A percentile compares a stretch with the other conserved stretches of the same genome.
These are phyloP conservation scores for Melieria omissa DNA, from an alignment of 2,888 invertebrate genomes.

Conservation along the genomic window DNA sequence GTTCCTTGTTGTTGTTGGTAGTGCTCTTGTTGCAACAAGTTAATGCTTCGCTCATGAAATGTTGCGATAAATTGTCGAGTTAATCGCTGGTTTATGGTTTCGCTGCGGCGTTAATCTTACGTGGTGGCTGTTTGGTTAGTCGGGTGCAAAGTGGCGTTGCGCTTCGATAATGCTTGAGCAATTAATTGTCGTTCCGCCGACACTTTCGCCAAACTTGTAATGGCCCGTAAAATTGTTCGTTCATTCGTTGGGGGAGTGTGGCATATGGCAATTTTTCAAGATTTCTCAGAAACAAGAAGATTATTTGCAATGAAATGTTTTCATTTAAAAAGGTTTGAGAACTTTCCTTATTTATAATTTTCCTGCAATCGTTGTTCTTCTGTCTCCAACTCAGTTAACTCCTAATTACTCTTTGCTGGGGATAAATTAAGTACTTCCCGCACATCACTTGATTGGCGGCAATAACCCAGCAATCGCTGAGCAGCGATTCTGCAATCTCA, in stretches of 20 bases:
- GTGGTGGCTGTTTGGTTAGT: not conserved
- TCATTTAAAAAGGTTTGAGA: not conserved
- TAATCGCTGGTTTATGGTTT: constrained; percentile 54
- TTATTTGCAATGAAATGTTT: not conserved
- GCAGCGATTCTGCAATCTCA: no score
- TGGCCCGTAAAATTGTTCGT: no score
- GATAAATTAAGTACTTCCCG: no score
- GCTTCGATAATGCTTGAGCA: no score
- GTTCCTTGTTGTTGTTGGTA: not conserved
- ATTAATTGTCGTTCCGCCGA: no score
- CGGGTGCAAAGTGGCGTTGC: constrained; percentile 7
- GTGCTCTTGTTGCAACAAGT: not conserved
- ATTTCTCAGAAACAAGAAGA: not conserved
- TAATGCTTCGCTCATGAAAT: constrained; percentile 11
- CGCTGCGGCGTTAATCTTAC: not conserved
- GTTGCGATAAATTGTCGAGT: constrained; percentile 56
- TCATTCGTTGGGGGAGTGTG: not conserved
- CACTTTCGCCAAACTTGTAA: no score
- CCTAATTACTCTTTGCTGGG: no score
- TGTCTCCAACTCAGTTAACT: not conserved
- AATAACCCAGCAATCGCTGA: no score
- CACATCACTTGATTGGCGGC: no score
- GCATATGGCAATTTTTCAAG: not conserved
- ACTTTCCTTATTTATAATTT: not conserved
- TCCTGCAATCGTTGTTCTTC: not conserved